phyloP scores from a whole-genome alignment of 2,797 vertebrate genomes.

The Echeneis naucrates region DNA sequence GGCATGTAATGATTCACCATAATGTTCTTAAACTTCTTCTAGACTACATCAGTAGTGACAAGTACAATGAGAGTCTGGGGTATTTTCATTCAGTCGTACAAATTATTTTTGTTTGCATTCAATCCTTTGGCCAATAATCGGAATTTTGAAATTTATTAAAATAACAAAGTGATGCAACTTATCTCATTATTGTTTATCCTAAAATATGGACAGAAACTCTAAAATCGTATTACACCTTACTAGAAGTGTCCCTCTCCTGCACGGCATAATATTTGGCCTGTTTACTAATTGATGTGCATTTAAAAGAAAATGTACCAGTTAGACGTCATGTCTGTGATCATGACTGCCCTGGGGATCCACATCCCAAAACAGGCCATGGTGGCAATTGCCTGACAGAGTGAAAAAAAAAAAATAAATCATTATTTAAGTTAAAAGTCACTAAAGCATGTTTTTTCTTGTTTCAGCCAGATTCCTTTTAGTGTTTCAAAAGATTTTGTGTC shows the following conservation, averaged over 20 bases:
- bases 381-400: constrained; percentile 86
- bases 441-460: neutral
- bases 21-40: constrained; percentile 1
- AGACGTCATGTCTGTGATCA: constrained; percentile 91
- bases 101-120: neutral
- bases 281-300: neutral
- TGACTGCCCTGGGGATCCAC: constrained; percentile 90
- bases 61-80: too few species aligned
- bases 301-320: constrained; percentile 81
- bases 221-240: neutral
- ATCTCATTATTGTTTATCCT: neutral
- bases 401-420: constrained; percentile 26
- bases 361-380: constrained; percentile 90
- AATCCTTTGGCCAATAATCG: neutral
- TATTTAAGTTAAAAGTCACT: too few species aligned
- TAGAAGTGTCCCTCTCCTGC: neutral
- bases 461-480: neutral
- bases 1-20: constrained; percentile 54
- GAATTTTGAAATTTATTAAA: neutral
- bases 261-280: neutral
- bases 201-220: neutral
- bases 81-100: neutral
- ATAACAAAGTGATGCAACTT: neutral
- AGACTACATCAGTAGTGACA: neutral
- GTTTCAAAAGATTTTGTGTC: neutral